Conservation (phyloP, 1,140 invertebrate species). For the Orchestia grillus region DNA sequence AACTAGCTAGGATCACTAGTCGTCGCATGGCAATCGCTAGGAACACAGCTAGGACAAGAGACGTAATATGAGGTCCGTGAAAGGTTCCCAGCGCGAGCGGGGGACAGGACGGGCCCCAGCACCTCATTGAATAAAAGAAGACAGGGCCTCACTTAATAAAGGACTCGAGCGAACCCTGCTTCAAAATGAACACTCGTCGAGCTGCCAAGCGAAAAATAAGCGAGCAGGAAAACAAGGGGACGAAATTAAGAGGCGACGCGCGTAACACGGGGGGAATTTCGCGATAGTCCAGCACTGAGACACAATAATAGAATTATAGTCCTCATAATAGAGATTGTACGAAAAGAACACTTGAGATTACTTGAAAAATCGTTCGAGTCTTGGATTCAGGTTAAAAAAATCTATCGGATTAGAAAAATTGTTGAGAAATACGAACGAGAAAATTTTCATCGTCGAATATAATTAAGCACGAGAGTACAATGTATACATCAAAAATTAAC, state of each 20-base stretch:
- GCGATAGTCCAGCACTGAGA: neutral
- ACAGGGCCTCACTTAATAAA: constrained; percentile 2
- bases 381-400: neutral
- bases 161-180: neutral
- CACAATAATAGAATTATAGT: neutral
- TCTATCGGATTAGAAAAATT: neutral
- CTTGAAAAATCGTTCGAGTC: neutral
- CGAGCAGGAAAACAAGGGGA: neutral
- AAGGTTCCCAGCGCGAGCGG: neutral
- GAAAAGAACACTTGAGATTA: neutral
- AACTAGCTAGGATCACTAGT: neutral
- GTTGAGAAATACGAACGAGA: too few relatives aligned
- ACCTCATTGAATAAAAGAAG: constrained; percentile 32
- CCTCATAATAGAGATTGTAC: neutral
- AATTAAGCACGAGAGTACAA: too few relatives aligned
- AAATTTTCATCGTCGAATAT: too few relatives aligned
- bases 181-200: constrained; percentile 4
- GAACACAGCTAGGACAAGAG: neutral
- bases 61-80: neutral
- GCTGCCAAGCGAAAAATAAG: neutral
- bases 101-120: neutral
- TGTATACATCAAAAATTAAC: too few relatives aligned
- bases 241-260: neutral
- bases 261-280: neutral
- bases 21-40: neutral